Evolutionary conservation across 2,888 invertebrate species (phyloP).

Genomic region (Eutolmus rufibarbis): DNA sequence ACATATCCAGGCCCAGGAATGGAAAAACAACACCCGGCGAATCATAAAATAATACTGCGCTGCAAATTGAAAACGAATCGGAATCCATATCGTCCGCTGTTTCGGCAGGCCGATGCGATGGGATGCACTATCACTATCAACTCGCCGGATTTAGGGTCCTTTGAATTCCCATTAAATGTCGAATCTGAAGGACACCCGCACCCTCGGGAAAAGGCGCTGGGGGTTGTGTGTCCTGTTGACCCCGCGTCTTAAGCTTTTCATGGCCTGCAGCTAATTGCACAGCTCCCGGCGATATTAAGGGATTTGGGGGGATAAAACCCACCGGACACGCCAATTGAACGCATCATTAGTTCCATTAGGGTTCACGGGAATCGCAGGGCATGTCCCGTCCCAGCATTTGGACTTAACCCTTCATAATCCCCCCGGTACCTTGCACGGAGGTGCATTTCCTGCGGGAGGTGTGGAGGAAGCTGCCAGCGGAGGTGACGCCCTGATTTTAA

Average conservation of each 20-base stretch:
- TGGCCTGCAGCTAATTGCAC: neutral
- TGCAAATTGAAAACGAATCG: slow-evolving; percentile 34
- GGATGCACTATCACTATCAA: neutral
- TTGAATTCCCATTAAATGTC: neutral
- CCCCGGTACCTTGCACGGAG: neutral
- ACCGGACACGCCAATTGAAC: neutral
- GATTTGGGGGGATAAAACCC: neutral
- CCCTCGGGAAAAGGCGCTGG: neutral
- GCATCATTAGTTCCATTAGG: neutral
- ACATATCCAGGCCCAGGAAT: neutral
- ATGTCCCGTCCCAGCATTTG: neutral
- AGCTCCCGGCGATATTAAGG: neutral
- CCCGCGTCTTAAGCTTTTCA: neutral
- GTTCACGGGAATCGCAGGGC: neutral
- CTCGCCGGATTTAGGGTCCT: neutral
- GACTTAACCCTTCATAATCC: neutral
- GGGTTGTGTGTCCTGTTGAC: neutral
- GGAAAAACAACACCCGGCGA: slow-evolving; percentile 12
- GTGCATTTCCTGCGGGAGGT: neutral
- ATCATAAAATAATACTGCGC: slow-evolving; percentile 31
- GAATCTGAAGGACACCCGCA: neutral
- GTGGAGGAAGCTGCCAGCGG: neutral
- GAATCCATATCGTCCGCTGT: neutral
- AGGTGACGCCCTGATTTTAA: neutral
- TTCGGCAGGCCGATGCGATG: neutral